Evolutionary conservation across 2,797 vertebrate species (phyloP), one percentile per base, ranked within the genome.

Genomic region (Sebastes trivittatus): DNA sequence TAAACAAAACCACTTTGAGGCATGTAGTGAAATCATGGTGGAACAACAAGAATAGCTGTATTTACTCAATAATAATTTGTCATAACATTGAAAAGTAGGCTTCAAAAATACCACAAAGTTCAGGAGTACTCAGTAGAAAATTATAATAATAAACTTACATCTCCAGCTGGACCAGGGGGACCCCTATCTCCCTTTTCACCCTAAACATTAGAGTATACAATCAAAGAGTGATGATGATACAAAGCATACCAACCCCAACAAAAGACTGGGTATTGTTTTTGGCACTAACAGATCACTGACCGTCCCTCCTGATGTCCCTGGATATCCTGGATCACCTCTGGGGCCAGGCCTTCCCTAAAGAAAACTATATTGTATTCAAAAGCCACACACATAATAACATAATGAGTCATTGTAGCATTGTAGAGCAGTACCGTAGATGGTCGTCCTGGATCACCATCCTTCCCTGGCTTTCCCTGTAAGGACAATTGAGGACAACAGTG

Each of bases 391-490:
- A 68, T 4, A 14, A 11, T 29, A 7, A 20, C 14, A 55, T 1
- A 7, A 23, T 59, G 4, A 29, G 3, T 38, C 62, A 25, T 11
- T 10, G 11, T 23, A 49, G 23, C 10, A 71, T 16, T 66, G 46
- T 9, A 34, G 5, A 30, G 14, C 30, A 32, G 5, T 88, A 95
- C 94, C 89, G 0, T 11, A 16, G 25, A 18, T 85, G 1, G 0
- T 38, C 4, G 32, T 80, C 94, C 95, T 64, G 49, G 71, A 16
- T 85, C 77, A 22, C 93, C 93, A 23, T 88, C 77, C 70, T 88
- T 92, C 3, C 94, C 95, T 7, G 18, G 16, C 46, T 85, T 92
- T 82, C 93, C 95, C 94, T 95, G 74, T 55, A 70, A 81, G 8
- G 27, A 82, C 11, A 82, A 42, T 56, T 18, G 59, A 60, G 22